Base-by-base conservation (phyloP, 2,113 vertebrate species). In the Spea multiplicata region DNA sequence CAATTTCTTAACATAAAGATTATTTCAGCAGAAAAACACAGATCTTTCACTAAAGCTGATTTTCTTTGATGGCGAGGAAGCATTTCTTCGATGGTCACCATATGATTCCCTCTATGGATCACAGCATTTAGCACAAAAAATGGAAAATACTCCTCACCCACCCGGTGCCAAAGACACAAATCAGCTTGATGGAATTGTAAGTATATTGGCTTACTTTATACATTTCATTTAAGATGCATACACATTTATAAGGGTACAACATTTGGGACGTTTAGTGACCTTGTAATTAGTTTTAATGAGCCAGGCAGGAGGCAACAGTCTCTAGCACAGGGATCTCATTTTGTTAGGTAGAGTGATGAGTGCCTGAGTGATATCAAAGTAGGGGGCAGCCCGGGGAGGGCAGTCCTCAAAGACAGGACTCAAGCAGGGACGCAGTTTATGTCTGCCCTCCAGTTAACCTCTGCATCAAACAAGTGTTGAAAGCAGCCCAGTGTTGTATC, bases 51-150 rank as follows among this genome's bases (percentile, higher is more conserved):
- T 99, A 76, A 92, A 94, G 89, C 82, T 99, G 5, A 89, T 99
- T 80, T 99, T 99, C 90, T 99, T 99, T 83, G 97, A 99, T 53
- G 97, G 97, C 0, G 97, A 99, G 89, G 97, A 99, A 88, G 96
- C 97, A 57, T 92, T 99, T 69, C 89, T 93, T 75, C 92, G 86
- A 72, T 99, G 97, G 97, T 94, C 92, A 3, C 71, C 91, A 83
- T 87, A 88, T 0, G 97, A 99, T 84, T 99, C 97, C 52, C 90
- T 99, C 44, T 99, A 99, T 0, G 97, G 97, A 47, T 98, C 97
- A 57, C 93, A 93, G 44, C 96, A 98, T 87, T 90, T 99, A 67
- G 96, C 97, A 64, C 78, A 89, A 59, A 97, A 96, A 89, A 99
- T 99, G 97, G 89, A 83, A 66, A 86, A 82, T 0, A 97, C 92